A percentile compares a stretch with the other conserved stretches of the same genome.
These are phyloP conservation scores for Brachionus plicatilis DNA, from an alignment of 1,140 invertebrate genomes.

Conservation along the genomic window DNA sequence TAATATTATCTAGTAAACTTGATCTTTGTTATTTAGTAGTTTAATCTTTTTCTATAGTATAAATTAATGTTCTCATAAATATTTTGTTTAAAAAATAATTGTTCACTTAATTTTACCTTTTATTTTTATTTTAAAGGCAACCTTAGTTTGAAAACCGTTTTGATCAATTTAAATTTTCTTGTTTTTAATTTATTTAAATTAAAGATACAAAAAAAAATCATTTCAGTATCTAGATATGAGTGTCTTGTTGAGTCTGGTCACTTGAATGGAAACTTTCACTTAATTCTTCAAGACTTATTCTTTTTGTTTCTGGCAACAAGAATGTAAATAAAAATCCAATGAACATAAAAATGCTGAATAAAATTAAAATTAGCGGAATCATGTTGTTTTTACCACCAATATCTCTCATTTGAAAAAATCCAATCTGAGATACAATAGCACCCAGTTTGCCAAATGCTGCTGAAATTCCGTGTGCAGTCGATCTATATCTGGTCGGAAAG, in stretches of 20 bases:
- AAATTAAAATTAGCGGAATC: constrained; percentile 17
- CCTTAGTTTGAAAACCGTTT: too few species aligned
- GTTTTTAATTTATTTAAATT: not conserved
- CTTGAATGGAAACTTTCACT: not conserved
- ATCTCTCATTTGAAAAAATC: constrained; percentile 36
- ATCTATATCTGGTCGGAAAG: constrained; percentile 32
- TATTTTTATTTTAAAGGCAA: too few species aligned
- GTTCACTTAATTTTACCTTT: too few species aligned
- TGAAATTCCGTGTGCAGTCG: constrained; percentile 35
- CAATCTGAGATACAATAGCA: constrained; percentile 34
- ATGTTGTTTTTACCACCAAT: constrained; percentile 13
- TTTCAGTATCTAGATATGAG: not conserved
- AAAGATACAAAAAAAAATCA: not conserved
- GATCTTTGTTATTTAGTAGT: too few species aligned
- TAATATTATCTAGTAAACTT: too few species aligned
- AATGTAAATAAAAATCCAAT: constrained; percentile 35
- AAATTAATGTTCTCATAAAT: too few species aligned
- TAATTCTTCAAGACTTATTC: constrained; percentile 11
- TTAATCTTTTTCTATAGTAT: too few species aligned
- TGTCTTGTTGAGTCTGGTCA: not conserved
- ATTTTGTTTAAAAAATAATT: too few species aligned
- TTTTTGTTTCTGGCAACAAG: constrained; percentile 33
- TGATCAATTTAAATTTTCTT: not conserved
- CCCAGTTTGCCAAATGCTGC: constrained; percentile 34
- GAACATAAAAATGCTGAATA: constrained; percentile 22